Percentiles rank a stretch among this genome's conserved stretches.
Conservation (phyloP, 2,888 invertebrate genomes). For the Callosobruchus maculatus region DNA sequence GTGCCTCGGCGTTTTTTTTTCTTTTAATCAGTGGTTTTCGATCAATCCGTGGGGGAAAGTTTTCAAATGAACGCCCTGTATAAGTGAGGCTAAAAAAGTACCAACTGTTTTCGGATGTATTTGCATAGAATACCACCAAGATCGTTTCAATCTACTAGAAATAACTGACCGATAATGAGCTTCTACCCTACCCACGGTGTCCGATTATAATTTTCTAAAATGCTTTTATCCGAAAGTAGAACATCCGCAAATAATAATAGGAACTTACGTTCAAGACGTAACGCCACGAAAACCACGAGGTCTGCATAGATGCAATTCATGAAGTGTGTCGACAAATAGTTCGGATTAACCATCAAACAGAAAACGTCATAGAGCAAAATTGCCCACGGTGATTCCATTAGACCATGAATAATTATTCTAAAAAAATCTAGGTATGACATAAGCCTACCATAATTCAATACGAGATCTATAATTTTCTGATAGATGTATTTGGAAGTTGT, state of each 20-base stretch:
- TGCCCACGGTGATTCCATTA: neutral
- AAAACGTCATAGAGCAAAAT: neutral
- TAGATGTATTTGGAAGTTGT: neutral
- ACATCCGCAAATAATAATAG: neutral
- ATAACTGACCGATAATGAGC: no score
- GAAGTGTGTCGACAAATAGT: neutral
- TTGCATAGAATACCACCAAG: no score
- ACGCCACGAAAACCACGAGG: neutral
- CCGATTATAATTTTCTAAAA: no score
- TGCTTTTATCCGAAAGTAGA: neutral
- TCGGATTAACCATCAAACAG: neutral
- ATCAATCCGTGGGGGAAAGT: no score
- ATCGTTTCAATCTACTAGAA: no score
- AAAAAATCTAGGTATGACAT: neutral
- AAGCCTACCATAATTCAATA: neutral
- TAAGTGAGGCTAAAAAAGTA: no score
- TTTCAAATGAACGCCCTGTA: no score
- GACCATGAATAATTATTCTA: neutral
- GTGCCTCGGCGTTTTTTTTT: no score
- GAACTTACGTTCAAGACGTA: neutral
- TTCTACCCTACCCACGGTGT: no score
- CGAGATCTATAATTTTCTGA: neutral
- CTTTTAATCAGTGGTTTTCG: no score
- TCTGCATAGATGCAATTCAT: neutral
- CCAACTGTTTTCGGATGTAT: no score